Evolutionary conservation across 2,888 invertebrate species (phyloP), one percentile per base, ranked within the genome.

Genomic region (Eristalis arbustorum): DNA sequence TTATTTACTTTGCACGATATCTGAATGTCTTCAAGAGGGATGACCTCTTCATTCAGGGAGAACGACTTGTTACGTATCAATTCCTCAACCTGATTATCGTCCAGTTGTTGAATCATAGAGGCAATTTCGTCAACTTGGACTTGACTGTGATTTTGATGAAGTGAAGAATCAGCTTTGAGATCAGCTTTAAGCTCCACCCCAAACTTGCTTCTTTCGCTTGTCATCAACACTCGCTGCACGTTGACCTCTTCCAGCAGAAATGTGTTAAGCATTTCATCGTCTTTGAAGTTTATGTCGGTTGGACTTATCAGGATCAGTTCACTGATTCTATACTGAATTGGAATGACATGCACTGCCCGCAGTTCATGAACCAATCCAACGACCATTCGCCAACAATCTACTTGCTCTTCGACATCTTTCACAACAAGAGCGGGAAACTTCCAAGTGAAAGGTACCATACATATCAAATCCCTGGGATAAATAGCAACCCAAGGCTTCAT

Each of bases 241-340:
- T 84, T 84, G 0, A 10, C 31, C 2, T 75, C 1, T 31, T 57
- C n/a, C 22, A 34, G 28, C 22, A 84, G 18, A 14, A 22, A 8
- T 31, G 69, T 23, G 13, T 71, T 40, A 4, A 80, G 23, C 3
- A 25, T 0, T 2, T 84, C 69, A 1, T n/a, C 40, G 8, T 66
- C 25, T 23, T 62, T 61, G 23, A 79, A 31, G 49, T 4, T 18
- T 18, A 49, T 18, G 18, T 49, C 49, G n/a, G 1, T 49, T 6
- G 49, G 49, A 18, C 49, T 49, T 49, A 80, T 37, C 1, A 84
- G 40, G 42, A 75, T 31, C 13, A 84, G 2, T 31, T 98, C 98
- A 42, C 96, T 97, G 88, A 99, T 93, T 0, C 99, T 98, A 93
- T 98, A 98, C 94, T 98, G 98, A 14, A 98, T 94, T 0, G 98